Evolutionary conservation across 1,140 invertebrate genomes (phyloP), one percentile per base, ranked within the genome.

Genomic region (Sesamia nonagrioides): DNA sequence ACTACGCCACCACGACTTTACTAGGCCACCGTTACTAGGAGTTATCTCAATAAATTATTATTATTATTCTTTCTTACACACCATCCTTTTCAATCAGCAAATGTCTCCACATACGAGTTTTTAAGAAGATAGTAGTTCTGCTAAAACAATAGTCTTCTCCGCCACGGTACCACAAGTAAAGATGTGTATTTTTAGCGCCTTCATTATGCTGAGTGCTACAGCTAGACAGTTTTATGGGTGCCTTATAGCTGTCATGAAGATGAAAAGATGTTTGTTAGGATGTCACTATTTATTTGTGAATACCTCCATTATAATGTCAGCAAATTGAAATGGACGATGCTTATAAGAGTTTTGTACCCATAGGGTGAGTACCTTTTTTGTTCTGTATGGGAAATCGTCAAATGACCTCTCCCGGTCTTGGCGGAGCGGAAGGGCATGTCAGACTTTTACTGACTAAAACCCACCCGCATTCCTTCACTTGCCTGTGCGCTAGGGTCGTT

Each of bases 181-280:
- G 3, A 15, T 17, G 63, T 27, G 63, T 69, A 69, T 69, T 69
- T 69, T 69, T 69, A 69, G 66, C 66, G 18, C 21, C 17, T 50
- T 69, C 42, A 42, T 69, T 69, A 50, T 69, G 7, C 66, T 48
- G 66, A 69, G 66, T 69, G 66, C 66, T 68, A 33, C 60, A 42
- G 4, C 42, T 69, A 50, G 42, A 69, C 66, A 42, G 18, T 69
- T 69, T 69, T 69, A 69, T 33, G 13, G 21, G 11, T 15, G 21
- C 66, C 42, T 13, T 48, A 48, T 69, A 8, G 5, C 42, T 27
- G 66, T 27, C 42, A 50, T 68, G 63, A 27, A 6, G 35, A 60
- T 13, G 37, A 66, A 5, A 66, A 66, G 9, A 18, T 18, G 11
- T 63, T 40, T 66, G 42, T 66, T 42, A 17, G 13, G 9, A 66